Conservation (phyloP, 2,113 vertebrate genomes). For the Zootoca vivipara region DNA sequence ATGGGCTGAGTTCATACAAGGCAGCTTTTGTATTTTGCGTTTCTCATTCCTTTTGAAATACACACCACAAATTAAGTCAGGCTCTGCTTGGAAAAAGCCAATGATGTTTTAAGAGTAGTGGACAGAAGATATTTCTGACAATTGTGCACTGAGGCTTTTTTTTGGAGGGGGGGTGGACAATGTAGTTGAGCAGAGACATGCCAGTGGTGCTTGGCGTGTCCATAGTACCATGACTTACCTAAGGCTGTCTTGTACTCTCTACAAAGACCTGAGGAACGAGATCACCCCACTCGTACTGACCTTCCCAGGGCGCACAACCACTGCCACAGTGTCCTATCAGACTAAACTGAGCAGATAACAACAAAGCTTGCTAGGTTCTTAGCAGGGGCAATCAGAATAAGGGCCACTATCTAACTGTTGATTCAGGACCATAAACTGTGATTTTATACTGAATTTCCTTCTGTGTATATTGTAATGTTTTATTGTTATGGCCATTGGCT, state of each 20-base stretch:
- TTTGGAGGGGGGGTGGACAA: neutral
- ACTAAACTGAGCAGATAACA: too few relatives aligned
- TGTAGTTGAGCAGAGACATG: neutral
- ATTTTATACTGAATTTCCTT: too few relatives aligned
- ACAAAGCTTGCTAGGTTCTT: too few relatives aligned
- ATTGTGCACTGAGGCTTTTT: slow-evolving; percentile 30
- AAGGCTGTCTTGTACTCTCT: too few relatives aligned
- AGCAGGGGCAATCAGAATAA: neutral
- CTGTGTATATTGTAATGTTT: too few relatives aligned
- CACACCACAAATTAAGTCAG: neutral
- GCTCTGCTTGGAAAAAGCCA: slow-evolving; percentile 4
- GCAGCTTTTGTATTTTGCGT: neutral
- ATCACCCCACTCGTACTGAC: too few relatives aligned
- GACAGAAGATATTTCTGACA: slow-evolving; percentile 40
- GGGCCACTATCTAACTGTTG: neutral
- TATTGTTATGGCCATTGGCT: too few relatives aligned
- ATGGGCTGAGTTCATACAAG: neutral
- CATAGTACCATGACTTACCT: neutral
- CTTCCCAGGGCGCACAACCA: too few relatives aligned
- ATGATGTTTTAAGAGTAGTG: slow-evolving; percentile 48
- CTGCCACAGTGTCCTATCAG: too few relatives aligned
- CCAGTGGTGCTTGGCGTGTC: neutral
- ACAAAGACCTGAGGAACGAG: too few relatives aligned
- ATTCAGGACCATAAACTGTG: too few relatives aligned
- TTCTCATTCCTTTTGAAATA: neutral